Conservation (phyloP, 2,113 vertebrate species). For the Phoenicopterus ruber region DNA sequence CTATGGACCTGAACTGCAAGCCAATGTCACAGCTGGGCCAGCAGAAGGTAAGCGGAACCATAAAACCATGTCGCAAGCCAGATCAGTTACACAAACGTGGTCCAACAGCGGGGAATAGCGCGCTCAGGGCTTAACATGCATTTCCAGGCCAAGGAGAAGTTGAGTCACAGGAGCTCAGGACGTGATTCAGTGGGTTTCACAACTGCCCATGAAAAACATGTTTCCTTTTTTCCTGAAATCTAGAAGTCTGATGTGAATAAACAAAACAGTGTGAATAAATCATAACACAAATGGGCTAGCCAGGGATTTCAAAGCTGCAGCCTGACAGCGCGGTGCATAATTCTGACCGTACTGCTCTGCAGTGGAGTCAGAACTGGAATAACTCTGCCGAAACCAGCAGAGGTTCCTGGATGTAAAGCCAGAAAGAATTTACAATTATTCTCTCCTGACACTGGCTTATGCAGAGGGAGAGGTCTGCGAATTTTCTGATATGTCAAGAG, state of each 20-base stretch:
- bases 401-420: not conserved
- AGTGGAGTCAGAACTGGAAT: not conserved
- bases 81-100: not conserved
- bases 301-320: slow-evolving; percentile 2
- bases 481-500: not conserved
- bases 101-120: not conserved
- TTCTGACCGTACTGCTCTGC: not conserved
- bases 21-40: slow-evolving; percentile 89
- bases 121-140: not conserved
- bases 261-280: slow-evolving; percentile 9
- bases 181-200: not conserved
- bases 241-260: not conserved
- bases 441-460: not conserved
- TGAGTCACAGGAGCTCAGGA: not conserved
- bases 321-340: not conserved
- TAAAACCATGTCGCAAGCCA: not conserved
- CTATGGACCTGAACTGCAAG: slow-evolving; percentile 84
- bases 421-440: not conserved
- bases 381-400: not conserved
- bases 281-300: not conserved
- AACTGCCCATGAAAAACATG: not conserved
- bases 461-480: not conserved
- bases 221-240: not conserved
- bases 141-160: not conserved
- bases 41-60: slow-evolving; percentile 80